Evolutionary conservation across 2,797 vertebrate species (phyloP), one percentile per base, ranked within the genome.

Genomic region (Leuciscus waleckii): DNA sequence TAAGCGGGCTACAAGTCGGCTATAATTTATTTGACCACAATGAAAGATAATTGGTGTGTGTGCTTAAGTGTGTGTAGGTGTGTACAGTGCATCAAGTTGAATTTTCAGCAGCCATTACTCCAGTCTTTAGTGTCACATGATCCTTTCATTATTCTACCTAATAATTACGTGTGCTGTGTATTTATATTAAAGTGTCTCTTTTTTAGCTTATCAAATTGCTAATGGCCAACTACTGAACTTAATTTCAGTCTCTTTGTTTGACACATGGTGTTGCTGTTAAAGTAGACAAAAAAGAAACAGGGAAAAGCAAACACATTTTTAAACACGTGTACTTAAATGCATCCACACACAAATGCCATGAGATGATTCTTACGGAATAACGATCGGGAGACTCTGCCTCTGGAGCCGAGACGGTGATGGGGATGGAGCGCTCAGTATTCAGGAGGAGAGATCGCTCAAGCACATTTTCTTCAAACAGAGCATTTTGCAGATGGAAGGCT

Each of bases 391-490:
- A n/a, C 69, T 69, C 76, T 91, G 87, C 19, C 69, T 69, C 67
- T 54, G 78, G 23, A 6, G 82, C 84, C 84, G 49, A 67, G 83
- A 89, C 78, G 86, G 85, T 85, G 75, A 26, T 49, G 80, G 43
- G 87, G 87, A 83, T 87, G 21, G 32, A 90, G 16, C 84, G 91
- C 88, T 89, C 90, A 11, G 92, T 75, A 13, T 87, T 86, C n/a
- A 89, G 29, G 4, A 87, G 39, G 63, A 92, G 89, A 90, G 95
- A 92, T 90, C 89, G 94, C 90, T 93, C 96, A 90, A 94, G 87
- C 92, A 96, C 96, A 88, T 92, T 92, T 76, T 95, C 94, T 87
- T 93, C 95, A 89, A 87, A 94, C 21, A 91, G 89, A 80, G 93
- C 86, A 19, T 90, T 93, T 91, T 94, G 95, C 83, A 95, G 90